Base-by-base conservation (phyloP, 2,888 invertebrate genomes). In the Gisinianus flammeolus region DNA sequence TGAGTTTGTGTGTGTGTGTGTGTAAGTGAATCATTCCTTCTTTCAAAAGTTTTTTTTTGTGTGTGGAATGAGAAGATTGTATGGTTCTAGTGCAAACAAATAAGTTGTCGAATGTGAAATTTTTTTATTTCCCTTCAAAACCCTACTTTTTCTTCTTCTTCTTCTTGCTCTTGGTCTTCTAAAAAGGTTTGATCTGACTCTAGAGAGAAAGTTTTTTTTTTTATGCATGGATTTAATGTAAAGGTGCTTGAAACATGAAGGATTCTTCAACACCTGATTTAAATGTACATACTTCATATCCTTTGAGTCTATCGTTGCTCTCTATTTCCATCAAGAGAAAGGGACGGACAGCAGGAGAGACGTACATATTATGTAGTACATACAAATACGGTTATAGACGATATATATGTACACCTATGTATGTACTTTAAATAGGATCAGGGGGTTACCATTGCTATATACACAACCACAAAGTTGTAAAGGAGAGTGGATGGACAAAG, bases 191-290 rank as follows among this genome's bases (percentile, higher is more conserved):
- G 35, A 12, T 68, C 44, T 35, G 26, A 35, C 44, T 67, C 35
- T 3, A 22, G 22, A 56, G 44, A 44, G 35, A 68, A 35, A n/a
- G 66, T 30, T 66, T 28, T 28, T 2, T n/a, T 30, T 22, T 64
- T 12, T 64, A 26, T 24, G 26, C 28, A 26, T 12, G 30, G 66
- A 30, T 66, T 66, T 66, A 66, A 66, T 26, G 19, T 26, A 30
- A 66, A 66, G 62, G 31, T 22, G 44, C 44, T 68, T 62, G 72
- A 72, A 26, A 62, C 71, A 56, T 22, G 73, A 62, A 70, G 62
- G 22, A 62, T 73, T 73, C 44, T 73, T 73, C 62, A 73, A 73
- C 73, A 73, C 73, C 73, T 73, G 58, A 73, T 73, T 73, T 73
- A 73, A 62, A 73, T 73, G 44, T n/a, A 52, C 54, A 58, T 62